These are phyloP conservation scores for Chloroclystis v-ata DNA, from an alignment of 2,888 invertebrate genomes.

Conservation along the genomic window DNA sequence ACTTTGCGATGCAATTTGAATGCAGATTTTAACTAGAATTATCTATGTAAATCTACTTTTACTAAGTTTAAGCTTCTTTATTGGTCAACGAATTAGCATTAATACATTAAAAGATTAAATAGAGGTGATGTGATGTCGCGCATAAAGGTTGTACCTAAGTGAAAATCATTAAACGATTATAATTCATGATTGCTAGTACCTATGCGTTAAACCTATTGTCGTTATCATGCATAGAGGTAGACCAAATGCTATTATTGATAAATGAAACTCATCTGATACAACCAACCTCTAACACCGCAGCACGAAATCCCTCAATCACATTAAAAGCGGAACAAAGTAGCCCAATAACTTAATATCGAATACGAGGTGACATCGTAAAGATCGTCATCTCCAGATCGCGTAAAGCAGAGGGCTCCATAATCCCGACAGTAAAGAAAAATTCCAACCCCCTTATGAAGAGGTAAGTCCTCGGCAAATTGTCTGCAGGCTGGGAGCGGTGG, in stretches of 20 bases:
- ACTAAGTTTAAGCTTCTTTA: too few relatives aligned
- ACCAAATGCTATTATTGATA: too few relatives aligned
- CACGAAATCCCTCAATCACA: slow-evolving; percentile 5
- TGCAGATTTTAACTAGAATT: too few relatives aligned
- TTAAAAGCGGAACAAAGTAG: slow-evolving; percentile 20
- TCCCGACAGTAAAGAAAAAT: slow-evolving; percentile 78
- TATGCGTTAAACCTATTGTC: too few relatives aligned
- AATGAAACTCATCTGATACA: too few relatives aligned
- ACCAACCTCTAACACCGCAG: not conserved
- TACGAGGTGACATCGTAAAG: slow-evolving; percentile 63
- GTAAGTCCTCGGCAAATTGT: slow-evolving; percentile 77
- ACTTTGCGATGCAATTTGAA: too few relatives aligned
- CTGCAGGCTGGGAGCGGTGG: slow-evolving; percentile 36
- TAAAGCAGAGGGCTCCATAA: slow-evolving; percentile 73
- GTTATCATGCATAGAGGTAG: too few relatives aligned
- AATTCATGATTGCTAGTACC: not conserved
- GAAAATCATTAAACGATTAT: not conserved
- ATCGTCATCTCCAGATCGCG: slow-evolving; percentile 72
- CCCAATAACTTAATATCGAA: slow-evolving; percentile 62
- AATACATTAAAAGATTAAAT: too few relatives aligned
- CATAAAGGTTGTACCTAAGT: too few relatives aligned
- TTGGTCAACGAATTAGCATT: too few relatives aligned
- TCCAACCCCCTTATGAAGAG: slow-evolving; percentile 77
- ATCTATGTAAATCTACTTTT: too few relatives aligned
- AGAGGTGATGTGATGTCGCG: too few relatives aligned